Evolutionary conservation across 2,113 vertebrate genomes (phyloP), one percentile per base, ranked within the genome.

Genomic region (Cyphomyrus discorhynchus): DNA sequence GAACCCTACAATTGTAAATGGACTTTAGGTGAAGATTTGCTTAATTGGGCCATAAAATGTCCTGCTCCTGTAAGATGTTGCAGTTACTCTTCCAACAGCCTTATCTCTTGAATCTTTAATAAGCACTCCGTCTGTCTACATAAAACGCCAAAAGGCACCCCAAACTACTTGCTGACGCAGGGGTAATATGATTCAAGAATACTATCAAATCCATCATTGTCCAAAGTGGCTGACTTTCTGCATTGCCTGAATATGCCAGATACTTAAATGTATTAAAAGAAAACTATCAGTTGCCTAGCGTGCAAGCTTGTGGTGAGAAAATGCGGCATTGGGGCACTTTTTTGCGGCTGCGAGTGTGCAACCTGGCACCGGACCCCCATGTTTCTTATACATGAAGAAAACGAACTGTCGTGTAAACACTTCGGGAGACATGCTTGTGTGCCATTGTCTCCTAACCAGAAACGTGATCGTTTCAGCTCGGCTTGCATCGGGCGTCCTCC

Each of bases 401-500:
- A 89, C 35, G 45, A 88, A 52, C 45, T 56, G 50, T 93, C 86
- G 45, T 91, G 87, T 90, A 45, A 90, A 90, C 35, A 88, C 92
- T 88, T 92, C 90, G 90, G 89, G 89, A 88, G 88, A 88, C 52
- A 90, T 91, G 84, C 91, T 94, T 85, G 91, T 62, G 92, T 90
- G 84, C 74, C 91, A 90, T 93, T 87, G 91, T 91, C 86, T 42
- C 84, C 90, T 91, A 91, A 91, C 52, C 27, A 53, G 95, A 94
- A 96, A 96, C 92, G 13, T 90, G 94, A 94, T 35, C 91, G 24
- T 89, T 90, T 88, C 91, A 91, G 90, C 91, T 74, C 89, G 70
- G 35, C 56, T 87, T 53, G 35, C 89, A 91, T 96, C 94, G 91
- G 21, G 87, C 96, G 90, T 95, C 95, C 47, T 47, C 50, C 94